These are phyloP conservation scores for Sminthurinus signatus DNA, from an alignment of 1,140 invertebrate species.

Conservation along the genomic window DNA sequence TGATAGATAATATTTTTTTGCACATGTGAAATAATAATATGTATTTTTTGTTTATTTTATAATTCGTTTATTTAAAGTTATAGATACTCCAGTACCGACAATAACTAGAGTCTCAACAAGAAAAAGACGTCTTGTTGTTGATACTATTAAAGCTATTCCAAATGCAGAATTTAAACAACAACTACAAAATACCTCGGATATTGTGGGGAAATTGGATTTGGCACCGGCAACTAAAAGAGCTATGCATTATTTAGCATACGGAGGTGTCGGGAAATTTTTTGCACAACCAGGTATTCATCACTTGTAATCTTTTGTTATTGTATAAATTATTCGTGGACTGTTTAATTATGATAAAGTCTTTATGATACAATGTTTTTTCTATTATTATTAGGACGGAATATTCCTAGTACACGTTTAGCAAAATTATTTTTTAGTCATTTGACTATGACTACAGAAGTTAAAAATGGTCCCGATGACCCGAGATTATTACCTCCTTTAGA, in stretches of 20 bases:
- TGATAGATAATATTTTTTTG: too few species aligned
- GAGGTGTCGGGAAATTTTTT: constrained; percentile 40
- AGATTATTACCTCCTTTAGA: constrained; percentile 16
- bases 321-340: neutral
- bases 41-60: neutral
- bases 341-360: neutral
- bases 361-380: too few species aligned
- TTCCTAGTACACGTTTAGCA: constrained; percentile 20
- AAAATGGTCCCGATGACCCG: neutral
- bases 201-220: constrained; percentile 34
- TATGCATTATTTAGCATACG: constrained; percentile 34
- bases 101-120: neutral
- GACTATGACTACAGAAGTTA: constrained; percentile 22
- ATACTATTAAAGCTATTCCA: constrained; percentile 34
- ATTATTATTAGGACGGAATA: constrained; percentile 21
- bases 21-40: neutral
- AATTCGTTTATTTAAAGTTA: too few species aligned
- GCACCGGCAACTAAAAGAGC: constrained; percentile 39
- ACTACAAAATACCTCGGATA: constrained; percentile 40
- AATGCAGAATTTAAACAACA: constrained; percentile 41
- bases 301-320: neutral
- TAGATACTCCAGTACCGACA: constrained; percentile 18
- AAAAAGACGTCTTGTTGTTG: constrained; percentile 33
- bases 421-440: constrained; percentile 30
- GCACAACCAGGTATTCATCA: constrained; percentile 40